Conservation (phyloP, 2,113 vertebrate species). For the Cricetomys ansorgei region DNA sequence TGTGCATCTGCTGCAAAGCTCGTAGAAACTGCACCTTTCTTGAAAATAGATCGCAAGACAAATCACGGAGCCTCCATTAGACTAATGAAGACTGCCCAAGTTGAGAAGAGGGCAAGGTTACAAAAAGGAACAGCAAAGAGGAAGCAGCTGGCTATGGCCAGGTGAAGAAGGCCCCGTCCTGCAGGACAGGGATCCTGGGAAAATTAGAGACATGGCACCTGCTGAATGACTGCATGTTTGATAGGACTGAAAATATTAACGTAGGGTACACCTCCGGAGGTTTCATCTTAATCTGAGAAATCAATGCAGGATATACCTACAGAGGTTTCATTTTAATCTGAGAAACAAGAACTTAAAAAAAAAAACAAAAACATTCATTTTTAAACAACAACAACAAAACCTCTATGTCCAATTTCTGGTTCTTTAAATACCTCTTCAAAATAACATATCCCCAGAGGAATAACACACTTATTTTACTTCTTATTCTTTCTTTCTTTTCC, state of each 20-base stretch:
- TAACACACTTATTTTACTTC: background rate
- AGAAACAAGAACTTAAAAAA: constrained; percentile 8
- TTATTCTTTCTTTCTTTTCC: background rate
- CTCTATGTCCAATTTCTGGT: background rate
- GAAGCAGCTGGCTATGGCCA: background rate
- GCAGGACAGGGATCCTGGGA: background rate
- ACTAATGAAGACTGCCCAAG: background rate
- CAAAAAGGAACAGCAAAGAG: background rate
- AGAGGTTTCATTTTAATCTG: background rate
- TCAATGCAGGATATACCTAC: background rate
- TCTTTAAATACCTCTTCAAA: constrained; percentile 46
- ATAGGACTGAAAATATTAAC: background rate
- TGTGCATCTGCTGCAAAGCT: background rate
- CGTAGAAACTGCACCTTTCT: background rate
- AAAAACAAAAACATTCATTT: background rate
- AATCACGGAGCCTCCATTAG: background rate
- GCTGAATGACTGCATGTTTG: background rate
- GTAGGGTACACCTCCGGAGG: background rate
- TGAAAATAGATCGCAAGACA: constrained; percentile 9
- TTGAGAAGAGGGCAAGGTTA: background rate
- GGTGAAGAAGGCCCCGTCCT: background rate
- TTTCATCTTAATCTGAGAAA: background rate
- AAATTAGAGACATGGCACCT: background rate
- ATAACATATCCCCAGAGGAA: background rate
- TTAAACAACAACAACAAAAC: background rate